Base-by-base conservation (phyloP, 2,888 invertebrate species). In the Sinodicranocentrus sp. region DNA sequence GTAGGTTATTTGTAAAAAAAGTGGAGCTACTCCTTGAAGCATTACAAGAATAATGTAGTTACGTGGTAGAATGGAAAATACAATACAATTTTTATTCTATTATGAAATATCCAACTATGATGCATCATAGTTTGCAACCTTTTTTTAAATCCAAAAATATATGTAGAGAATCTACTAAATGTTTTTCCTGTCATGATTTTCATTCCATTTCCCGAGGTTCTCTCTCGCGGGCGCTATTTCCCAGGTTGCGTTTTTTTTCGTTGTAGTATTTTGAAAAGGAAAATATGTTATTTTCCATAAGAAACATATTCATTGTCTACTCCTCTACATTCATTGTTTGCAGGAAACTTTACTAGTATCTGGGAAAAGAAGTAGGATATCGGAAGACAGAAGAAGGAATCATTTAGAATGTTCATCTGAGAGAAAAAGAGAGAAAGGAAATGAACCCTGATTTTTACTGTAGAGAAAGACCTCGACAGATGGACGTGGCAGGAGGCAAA, bases 401-500 rank as follows among this genome's bases (percentile, higher is more conserved):
- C 57, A 57, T 23, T 23, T 48, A 48, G n/a, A 23, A 57, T 23
- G 23, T 21, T 57, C 57, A 23, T 57, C 23, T 6, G 15, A n/a
- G 6, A 8, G 57, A 15, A 48, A 15, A 48, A n/a, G 48, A 48
- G 15, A 48, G n/a, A 48, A 15, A 48, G 48, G 48, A 48, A 48
- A 48, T 48, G 48, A 48, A 48, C 48, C 15, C 48, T 33, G 48
- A 48, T 48, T 48, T 48, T 48, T 15, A n/a, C n/a, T 5, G 48
- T n/a, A 15, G 48, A n/a, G 48, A 48, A 48, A 48, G n/a, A 15
- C 3, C n/a, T 48, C 48, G 48, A 48, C 15, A 48, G 48, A 33
- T 33, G n/a, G n/a, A n/a, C 33, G 33, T 33, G 10, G 10, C 33
- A n/a, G n/a, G n/a, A n/a, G n/a, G n/a, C 33, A 33, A 33, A 33